Evolutionary conservation across 2,888 invertebrate genomes (phyloP), one percentile per base, ranked within the genome.

Genomic region (Chrysolina haemoptera): DNA sequence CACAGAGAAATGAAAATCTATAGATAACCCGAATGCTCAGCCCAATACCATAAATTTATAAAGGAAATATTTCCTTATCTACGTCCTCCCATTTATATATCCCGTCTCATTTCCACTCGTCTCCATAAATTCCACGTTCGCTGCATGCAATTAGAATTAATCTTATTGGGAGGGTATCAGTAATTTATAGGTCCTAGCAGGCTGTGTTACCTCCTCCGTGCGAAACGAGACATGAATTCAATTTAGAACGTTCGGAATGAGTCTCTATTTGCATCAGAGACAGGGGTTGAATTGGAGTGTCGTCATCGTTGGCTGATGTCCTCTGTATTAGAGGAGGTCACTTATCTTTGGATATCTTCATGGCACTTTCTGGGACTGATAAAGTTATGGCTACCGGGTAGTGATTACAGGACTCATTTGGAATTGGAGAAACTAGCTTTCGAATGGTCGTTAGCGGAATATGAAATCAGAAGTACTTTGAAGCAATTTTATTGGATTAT

Each of bases 141-240:
- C 69, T 76, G 79, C 78, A 78, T 79, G 78, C 77, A 78, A 79
- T 79, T 78, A 76, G 76, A 79, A 79, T 80, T 79, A 79, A 80
- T 79, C 79, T 80, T 80, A 80, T 78, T 79, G 74, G 78, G 78
- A 73, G 77, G 73, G 76, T 76, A 78, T 79, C 75, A 67, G 68
- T 74, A 80, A 80, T 80, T 80, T 80, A 80, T 80, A 78, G 76
- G 70, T 74, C 62, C 69, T 62, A 64, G 71, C 73, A 63, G 65
- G 64, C 55, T 62, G 59, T 70, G 64, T 65, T 27, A n/a, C 66
- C 62, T 12, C 71, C 41, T 50, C 22, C 16, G n/a, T 27, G 16
- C 12, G 43, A 12, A 63, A 55, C 67, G 55, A 11, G 50, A 63
- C 40, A 53, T 62, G 68, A 63, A 63, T 68, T 46, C 72, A 11